These are phyloP conservation scores for Arge pagana DNA, from an alignment of 2,888 invertebrate genomes.

Conservation along the genomic window DNA sequence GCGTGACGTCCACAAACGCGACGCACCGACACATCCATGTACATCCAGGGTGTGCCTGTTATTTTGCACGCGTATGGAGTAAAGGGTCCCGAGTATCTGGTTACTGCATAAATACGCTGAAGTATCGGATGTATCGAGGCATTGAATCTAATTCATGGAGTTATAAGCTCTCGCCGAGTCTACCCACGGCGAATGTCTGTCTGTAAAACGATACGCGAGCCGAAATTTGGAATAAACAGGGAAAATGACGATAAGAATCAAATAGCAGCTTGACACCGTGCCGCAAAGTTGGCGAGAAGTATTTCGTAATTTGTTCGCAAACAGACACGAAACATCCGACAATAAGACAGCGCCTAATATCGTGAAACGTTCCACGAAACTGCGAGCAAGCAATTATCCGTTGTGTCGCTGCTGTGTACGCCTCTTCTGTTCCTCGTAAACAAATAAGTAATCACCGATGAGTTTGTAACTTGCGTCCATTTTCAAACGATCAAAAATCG, in stretches of 20 bases:
- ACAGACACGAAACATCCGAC: too few relatives aligned
- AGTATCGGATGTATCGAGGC: slow-evolving; percentile 15
- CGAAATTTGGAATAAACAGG: neutral
- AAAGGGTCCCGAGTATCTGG: slow-evolving; percentile 34
- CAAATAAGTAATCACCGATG: too few relatives aligned
- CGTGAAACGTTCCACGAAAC: too few relatives aligned
- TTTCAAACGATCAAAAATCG: too few relatives aligned
- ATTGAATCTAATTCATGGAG: slow-evolving; percentile 13
- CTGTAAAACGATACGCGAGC: neutral
- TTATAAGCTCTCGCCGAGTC: slow-evolving; percentile 2
- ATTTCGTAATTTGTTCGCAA: too few relatives aligned
- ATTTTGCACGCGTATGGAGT: slow-evolving; percentile 18
- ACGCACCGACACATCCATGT: slow-evolving; percentile 21
- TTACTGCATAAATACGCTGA: slow-evolving; percentile 43
- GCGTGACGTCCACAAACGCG: slow-evolving; percentile 30
- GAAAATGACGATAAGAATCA: neutral
- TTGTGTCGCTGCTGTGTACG: too few relatives aligned
- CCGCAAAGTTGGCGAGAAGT: neutral
- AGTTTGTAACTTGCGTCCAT: too few relatives aligned
- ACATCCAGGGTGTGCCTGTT: slow-evolving; percentile 4
- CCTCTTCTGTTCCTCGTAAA: too few relatives aligned
- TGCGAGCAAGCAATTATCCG: too few relatives aligned
- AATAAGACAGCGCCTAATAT: too few relatives aligned
- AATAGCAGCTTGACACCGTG: neutral
- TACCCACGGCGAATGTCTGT: neutral